These are phyloP conservation scores for Ictidomys tridecemlineatus DNA, from an alignment of 2,113 vertebrate species.

Conservation along the genomic window DNA sequence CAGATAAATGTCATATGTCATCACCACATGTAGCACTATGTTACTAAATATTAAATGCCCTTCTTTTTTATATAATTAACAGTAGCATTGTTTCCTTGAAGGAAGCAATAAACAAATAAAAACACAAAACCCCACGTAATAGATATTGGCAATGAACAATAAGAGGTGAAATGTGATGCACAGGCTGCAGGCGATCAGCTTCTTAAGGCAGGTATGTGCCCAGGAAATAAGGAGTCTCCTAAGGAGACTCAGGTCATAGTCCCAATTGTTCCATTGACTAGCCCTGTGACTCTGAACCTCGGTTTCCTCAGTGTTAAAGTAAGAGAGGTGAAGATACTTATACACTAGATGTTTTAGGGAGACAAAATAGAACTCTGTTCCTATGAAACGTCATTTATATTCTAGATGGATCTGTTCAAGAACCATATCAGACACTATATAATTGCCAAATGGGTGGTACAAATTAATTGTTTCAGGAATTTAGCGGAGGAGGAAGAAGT, in stretches of 20 bases:
- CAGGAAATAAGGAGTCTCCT: background rate
- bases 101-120: background rate
- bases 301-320: background rate
- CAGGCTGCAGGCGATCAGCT: background rate
- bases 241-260: background rate
- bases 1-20: conserved; percentile 22
- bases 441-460: too few species aligned
- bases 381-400: background rate
- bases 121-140: background rate
- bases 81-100: conserved; percentile 18
- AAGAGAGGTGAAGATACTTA: background rate
- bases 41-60: conserved; percentile 27
- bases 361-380: background rate
- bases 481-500: too few species aligned
- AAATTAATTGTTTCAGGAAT: background rate
- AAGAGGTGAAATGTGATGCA: background rate
- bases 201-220: background rate
- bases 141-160: background rate
- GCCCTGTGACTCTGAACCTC: background rate
- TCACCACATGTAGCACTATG: conserved; percentile 9
- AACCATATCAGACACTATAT: background rate
- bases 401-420: background rate
- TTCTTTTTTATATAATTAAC: conserved; percentile 37
- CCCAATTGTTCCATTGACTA: background rate
- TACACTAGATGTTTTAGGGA: background rate